phyloP scores from a whole-genome alignment of 2,113 vertebrate genomes.

The Cinclus cinclus region DNA sequence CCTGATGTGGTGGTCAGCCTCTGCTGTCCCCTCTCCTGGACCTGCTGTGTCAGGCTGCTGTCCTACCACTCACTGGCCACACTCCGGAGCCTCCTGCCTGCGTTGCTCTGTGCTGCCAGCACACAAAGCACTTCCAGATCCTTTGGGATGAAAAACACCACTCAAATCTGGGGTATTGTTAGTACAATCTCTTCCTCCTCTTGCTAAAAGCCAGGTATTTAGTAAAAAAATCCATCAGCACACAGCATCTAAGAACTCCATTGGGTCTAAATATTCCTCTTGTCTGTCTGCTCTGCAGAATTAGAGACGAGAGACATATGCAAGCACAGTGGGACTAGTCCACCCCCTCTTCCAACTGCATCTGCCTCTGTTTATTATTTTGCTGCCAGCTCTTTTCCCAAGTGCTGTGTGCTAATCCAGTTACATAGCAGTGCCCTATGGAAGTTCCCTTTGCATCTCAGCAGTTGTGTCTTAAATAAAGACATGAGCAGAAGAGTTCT shows the following conservation, averaged over 20 bases:
- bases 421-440: neutral
- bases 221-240: neutral
- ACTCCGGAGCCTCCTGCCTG: neutral
- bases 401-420: slow-evolving; percentile 3
- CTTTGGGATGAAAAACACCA: neutral
- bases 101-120: neutral
- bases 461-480: neutral
- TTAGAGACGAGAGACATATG: slow-evolving; percentile 43
- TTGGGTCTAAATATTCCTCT: slow-evolving; percentile 26
- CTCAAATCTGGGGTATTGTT: neutral
- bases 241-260: neutral
- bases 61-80: neutral
- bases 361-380: slow-evolving; percentile 59
- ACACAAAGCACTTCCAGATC: neutral
- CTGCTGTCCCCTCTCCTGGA: neutral
- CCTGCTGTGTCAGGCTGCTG: neutral
- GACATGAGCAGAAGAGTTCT: neutral
- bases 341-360: slow-evolving; percentile 32
- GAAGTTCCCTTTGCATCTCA: neutral
- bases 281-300: slow-evolving; percentile 32
- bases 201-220: neutral
- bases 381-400: slow-evolving; percentile 24
- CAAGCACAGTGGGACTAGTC: slow-evolving; percentile 36
- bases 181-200: neutral
- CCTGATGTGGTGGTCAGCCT: neutral